Percentiles rank a stretch among this genome's conserved stretches.
These are phyloP conservation scores for Pristionchus mayeri DNA, from an alignment of 2,888 invertebrate species.

Conservation along the genomic window DNA sequence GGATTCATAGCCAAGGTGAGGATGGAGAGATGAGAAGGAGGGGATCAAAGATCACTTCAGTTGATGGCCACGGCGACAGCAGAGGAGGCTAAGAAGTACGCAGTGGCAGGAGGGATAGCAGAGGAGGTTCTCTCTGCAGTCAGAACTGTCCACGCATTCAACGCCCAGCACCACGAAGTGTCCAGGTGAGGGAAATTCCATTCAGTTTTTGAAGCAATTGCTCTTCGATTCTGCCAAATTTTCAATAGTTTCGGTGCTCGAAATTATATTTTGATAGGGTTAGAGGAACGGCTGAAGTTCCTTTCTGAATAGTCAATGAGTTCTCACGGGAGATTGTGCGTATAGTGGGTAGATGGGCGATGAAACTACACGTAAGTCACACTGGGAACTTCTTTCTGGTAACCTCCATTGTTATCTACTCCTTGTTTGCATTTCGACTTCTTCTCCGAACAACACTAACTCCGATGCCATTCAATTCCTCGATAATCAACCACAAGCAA, in stretches of 20 bases:
- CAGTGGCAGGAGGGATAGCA: conserved; percentile 69
- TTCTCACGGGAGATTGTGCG: background rate
- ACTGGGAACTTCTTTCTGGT: background rate
- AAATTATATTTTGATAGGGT: background rate
- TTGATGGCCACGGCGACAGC: conserved; percentile 77
- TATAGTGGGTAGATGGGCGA: background rate
- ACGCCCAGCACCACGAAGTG: conserved; percentile 67
- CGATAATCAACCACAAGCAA: background rate
- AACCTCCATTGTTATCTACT: background rate
- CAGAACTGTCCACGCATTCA: conserved; percentile 69
- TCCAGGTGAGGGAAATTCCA: background rate
- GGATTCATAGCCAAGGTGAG: conserved; percentile 67
- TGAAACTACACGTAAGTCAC: conserved; percentile 13
- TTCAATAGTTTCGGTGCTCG: background rate
- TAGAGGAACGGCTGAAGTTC: background rate
- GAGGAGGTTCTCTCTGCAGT: conserved; percentile 71
- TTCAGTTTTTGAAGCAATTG: background rate
- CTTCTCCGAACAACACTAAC: background rate
- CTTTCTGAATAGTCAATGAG: background rate
- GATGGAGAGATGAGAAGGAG: background rate
- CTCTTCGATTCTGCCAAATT: background rate
- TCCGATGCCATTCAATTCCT: background rate
- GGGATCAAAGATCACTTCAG: conserved; percentile 66
- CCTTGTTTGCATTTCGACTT: background rate
- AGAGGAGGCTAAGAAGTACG: conserved; percentile 76